phyloP scores from a whole-genome alignment of 2,113 vertebrate genomes.

The Daboia siamensis region DNA sequence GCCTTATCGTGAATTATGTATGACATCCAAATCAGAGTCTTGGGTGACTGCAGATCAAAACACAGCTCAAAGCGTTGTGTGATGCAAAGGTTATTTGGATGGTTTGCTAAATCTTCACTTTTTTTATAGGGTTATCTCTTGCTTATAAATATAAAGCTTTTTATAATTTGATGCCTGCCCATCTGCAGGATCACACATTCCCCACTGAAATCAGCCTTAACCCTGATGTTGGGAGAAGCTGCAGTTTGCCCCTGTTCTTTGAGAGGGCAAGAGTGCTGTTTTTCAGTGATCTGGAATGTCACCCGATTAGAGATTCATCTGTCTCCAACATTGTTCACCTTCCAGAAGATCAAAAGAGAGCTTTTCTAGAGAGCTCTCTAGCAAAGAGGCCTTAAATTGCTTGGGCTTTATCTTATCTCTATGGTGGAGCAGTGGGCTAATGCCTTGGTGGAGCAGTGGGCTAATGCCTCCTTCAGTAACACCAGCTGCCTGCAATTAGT shows the following conservation, averaged over 20 bases:
- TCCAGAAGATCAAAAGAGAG: background rate
- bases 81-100: background rate
- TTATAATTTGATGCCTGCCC: background rate
- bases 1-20: background rate
- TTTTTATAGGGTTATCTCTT: background rate
- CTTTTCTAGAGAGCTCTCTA: background rate
- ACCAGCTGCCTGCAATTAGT: too few relatives aligned
- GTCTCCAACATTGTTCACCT: background rate
- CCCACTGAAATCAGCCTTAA: background rate
- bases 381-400: background rate
- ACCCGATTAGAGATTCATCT: background rate
- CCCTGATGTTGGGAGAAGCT: background rate
- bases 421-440: too few relatives aligned
- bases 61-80: background rate
- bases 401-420: background rate
- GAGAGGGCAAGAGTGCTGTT: background rate
- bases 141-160: background rate
- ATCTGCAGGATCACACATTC: background rate
- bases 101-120: background rate
- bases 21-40: background rate
- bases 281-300: background rate
- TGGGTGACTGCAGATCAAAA: background rate
- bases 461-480: too few relatives aligned
- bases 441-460: too few relatives aligned
- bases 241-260: background rate